Evolutionary conservation across 1,140 invertebrate species (phyloP).

Genomic region (Octopus sinensis): DNA sequence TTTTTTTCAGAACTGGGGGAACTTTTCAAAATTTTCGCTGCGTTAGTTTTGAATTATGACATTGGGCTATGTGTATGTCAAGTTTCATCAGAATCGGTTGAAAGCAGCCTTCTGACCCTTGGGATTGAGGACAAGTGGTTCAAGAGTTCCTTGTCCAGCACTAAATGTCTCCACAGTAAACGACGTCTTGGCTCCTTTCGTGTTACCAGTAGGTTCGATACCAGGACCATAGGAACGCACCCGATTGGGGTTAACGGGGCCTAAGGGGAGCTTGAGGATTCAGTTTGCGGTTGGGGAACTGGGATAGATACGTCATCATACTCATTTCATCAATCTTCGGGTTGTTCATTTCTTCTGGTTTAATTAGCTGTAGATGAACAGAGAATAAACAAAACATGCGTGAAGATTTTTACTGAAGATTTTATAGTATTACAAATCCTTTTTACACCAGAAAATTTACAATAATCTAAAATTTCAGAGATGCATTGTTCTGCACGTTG

Average conservation of each 20-base stretch:
- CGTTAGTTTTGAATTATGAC: too few relatives aligned
- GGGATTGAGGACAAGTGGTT: constrained; percentile 75
- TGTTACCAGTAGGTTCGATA: constrained; percentile 72
- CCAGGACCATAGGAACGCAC: constrained; percentile 88
- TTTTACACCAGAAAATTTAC: too few relatives aligned
- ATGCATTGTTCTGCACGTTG: too few relatives aligned
- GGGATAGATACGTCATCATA: constrained; percentile 96
- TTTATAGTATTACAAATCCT: too few relatives aligned
- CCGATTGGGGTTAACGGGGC: constrained; percentile 73
- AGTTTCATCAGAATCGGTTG: too few relatives aligned
- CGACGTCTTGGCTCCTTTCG: constrained; percentile 75
- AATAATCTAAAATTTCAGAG: too few relatives aligned
- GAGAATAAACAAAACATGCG: background rate
- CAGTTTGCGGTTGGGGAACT: constrained; percentile 87
- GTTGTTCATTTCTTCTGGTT: constrained; percentile 88
- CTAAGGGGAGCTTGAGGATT: constrained; percentile 78
- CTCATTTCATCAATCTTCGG: constrained; percentile 90
- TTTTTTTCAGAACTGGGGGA: too few relatives aligned
- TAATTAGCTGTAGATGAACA: constrained; percentile 69
- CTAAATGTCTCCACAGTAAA: constrained; percentile 88
- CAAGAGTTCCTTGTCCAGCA: constrained; percentile 76
- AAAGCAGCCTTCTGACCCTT: constrained; percentile 68
- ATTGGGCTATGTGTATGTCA: too few relatives aligned
- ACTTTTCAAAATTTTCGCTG: too few relatives aligned
- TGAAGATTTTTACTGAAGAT: too few relatives aligned